These are phyloP conservation scores for Camponotus floridanus DNA, from an alignment of 1,140 invertebrate genomes.

Conservation along the genomic window DNA sequence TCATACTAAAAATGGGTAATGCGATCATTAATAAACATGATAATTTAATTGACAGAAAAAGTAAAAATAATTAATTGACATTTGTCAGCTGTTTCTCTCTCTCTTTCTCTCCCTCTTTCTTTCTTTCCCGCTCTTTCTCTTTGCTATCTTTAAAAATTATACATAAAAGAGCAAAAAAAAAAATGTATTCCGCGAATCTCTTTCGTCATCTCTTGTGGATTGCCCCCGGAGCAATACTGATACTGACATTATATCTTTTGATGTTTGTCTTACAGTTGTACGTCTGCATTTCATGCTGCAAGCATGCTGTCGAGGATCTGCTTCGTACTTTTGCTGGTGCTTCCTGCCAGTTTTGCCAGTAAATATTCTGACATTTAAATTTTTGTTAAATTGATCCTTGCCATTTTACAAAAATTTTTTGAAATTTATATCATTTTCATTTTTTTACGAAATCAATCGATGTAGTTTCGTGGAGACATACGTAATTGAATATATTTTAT, in stretches of 20 bases:
- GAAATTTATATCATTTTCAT: no score
- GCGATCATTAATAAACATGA: not conserved
- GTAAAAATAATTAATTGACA: not conserved
- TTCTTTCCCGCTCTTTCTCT: no score
- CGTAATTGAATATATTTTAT: no score
- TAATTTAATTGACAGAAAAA: not conserved
- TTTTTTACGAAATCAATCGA: no score
- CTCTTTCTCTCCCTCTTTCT: not conserved
- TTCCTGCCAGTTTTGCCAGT: conserved; percentile 7
- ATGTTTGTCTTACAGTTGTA: not conserved
- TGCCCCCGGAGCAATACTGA: not conserved
- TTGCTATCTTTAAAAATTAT: not conserved
- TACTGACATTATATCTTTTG: not conserved
- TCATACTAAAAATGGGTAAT: conserved; percentile 2
- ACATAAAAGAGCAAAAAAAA: not conserved
- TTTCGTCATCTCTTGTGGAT: not conserved
- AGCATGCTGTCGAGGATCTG: not conserved
- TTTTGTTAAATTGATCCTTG: not conserved
- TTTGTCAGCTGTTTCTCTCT: not conserved
- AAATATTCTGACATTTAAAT: not conserved
- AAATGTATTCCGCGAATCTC: not conserved
- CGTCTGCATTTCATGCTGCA: not conserved
- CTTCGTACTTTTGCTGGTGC: not conserved
- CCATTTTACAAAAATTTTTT: not conserved
- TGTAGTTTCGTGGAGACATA: no score